A percentile compares a stretch with the other conserved stretches of the same genome.
Evolutionary conservation across 2,888 invertebrate genomes (phyloP).

Genomic region (Therioaphis trifolii): DNA sequence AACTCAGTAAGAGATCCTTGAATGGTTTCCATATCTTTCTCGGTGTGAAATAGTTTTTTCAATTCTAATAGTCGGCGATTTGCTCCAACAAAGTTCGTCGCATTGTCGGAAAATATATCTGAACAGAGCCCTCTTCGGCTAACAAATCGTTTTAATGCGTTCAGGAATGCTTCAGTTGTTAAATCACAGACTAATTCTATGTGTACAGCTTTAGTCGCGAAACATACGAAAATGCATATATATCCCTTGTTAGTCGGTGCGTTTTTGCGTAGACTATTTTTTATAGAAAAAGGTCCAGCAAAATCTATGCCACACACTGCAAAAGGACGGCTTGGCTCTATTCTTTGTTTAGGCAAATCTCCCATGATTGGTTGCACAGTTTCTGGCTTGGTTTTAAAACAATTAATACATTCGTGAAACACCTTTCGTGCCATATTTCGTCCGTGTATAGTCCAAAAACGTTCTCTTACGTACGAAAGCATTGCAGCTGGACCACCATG

Average conservation of each 20-base stretch:
- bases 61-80: neutral
- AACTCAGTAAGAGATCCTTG: neutral
- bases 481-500: conserved; percentile 19
- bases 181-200: neutral
- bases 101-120: conserved; percentile 66
- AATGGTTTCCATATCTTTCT: neutral
- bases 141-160: neutral
- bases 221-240: neutral
- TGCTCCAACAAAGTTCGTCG: conserved; percentile 66
- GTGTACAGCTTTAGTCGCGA: neutral
- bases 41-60: neutral
- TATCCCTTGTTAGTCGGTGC: neutral
- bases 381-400: neutral
- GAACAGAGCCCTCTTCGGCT: neutral
- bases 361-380: no score
- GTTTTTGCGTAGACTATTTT: neutral
- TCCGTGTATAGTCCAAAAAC: conserved; percentile 16
- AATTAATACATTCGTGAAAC: neutral
- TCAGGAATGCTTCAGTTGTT: neutral
- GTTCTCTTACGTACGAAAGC: neutral
- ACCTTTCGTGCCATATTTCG: neutral
- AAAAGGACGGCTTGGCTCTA: conserved; percentile 1
- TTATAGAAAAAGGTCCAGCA: conserved; percentile 1
- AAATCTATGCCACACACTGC: conserved; percentile 8
- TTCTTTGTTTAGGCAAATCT: neutral